Percentiles rank a stretch among this genome's conserved stretches.
These are phyloP conservation scores for Pristiophorus japonicus DNA, from an alignment of 2,113 vertebrate genomes.

Conservation along the genomic window DNA sequence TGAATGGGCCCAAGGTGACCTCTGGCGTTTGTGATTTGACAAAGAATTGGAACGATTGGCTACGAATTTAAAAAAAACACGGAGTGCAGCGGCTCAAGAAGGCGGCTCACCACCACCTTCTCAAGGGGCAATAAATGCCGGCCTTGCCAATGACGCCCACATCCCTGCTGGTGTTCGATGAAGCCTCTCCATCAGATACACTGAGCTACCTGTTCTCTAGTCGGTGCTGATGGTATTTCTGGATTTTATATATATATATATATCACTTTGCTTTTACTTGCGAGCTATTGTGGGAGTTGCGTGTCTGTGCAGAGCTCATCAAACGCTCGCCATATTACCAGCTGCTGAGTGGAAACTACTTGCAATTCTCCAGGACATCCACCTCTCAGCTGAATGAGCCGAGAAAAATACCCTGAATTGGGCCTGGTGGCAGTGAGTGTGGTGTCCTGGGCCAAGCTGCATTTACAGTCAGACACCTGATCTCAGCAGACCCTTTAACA, in stretches of 20 bases:
- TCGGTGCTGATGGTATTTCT: background rate
- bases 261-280: background rate
- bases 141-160: background rate
- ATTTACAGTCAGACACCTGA: slow-evolving; percentile 3
- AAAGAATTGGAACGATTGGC: too few relatives aligned
- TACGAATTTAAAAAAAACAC: too few relatives aligned
- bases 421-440: background rate
- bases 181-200: background rate
- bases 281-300: background rate
- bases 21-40: too few relatives aligned
- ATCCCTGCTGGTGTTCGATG: background rate
- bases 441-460: background rate
- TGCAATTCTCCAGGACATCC: background rate
- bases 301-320: background rate
- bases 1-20: too few relatives aligned
- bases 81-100: background rate
- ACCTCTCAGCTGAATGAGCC: background rate
- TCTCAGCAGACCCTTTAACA: background rate
- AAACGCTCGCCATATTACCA: background rate
- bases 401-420: background rate
- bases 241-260: background rate
- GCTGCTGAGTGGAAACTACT: background rate
- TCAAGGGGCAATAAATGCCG: background rate
- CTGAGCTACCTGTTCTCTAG: background rate
- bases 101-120: background rate